phyloP scores from a whole-genome alignment of 1,140 invertebrate species.

The Sitophilus oryzae region DNA sequence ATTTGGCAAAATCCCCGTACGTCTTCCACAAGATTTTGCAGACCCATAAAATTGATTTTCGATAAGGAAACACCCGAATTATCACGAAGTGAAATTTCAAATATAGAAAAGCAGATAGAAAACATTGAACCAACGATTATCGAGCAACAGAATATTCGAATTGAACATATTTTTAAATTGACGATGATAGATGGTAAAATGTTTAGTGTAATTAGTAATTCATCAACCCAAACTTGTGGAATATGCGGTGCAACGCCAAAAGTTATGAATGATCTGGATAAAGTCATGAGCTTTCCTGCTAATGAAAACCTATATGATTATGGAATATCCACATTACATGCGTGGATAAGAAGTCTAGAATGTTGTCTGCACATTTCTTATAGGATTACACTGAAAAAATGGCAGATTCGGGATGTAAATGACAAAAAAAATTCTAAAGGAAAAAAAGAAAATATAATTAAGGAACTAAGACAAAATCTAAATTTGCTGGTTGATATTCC shows the following conservation, averaged over 20 bases:
- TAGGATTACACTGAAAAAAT: constrained; percentile 28
- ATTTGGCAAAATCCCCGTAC: constrained; percentile 5
- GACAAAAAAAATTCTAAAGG: constrained; percentile 23
- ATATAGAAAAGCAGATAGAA: constrained; percentile 25
- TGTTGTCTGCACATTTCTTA: constrained; percentile 24
- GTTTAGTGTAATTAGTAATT: constrained; percentile 38
- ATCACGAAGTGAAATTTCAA: constrained; percentile 8
- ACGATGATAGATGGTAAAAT: constrained; percentile 46
- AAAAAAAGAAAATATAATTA: constrained; percentile 18
- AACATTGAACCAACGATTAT: constrained; percentile 17
- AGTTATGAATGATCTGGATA: too few relatives aligned
- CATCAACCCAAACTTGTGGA: constrained; percentile 41
- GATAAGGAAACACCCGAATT: constrained; percentile 8
- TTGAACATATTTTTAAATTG: constrained; percentile 33
- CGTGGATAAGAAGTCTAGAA: constrained; percentile 32
- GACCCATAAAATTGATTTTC: constrained; percentile 8
- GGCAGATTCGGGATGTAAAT: constrained; percentile 23
- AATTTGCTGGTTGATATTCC: constrained; percentile 36
- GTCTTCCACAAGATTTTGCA: constrained; percentile 6
- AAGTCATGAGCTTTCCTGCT: too few relatives aligned
- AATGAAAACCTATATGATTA: too few relatives aligned
- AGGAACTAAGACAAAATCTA: constrained; percentile 26
- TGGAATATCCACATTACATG: constrained; percentile 42
- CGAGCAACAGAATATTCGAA: neutral
- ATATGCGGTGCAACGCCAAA: constrained; percentile 38